Evolutionary conservation across 2,888 invertebrate genomes (phyloP).

Genomic region (Mechanitis messenoides): DNA sequence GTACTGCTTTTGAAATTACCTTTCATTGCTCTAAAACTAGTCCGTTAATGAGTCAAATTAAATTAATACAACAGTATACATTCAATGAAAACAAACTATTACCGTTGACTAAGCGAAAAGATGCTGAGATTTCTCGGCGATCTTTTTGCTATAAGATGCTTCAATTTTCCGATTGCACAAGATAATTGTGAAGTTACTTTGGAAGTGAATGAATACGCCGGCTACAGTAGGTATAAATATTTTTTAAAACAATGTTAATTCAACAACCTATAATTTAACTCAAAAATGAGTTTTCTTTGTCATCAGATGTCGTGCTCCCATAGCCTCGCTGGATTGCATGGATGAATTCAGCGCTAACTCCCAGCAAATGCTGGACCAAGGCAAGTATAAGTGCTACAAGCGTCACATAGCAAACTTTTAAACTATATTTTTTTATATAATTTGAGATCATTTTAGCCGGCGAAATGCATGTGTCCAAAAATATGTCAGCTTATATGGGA

Average conservation of each 20-base stretch:
- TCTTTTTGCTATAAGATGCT: conserved; percentile 4
- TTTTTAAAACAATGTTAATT: not conserved
- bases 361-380: conserved; percentile 73
- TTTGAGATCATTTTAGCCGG: conserved; percentile 34
- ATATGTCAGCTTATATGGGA: conserved; percentile 72
- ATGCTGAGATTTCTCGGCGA: conserved; percentile 5
- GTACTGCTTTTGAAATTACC: conserved; percentile 4
- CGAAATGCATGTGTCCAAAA: conserved; percentile 60
- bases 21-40: conserved; percentile 4
- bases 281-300: conserved; percentile 7
- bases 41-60: conserved; percentile 3
- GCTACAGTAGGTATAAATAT: conserved; percentile 3
- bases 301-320: conserved; percentile 89
- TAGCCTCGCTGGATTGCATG: conserved; percentile 95
- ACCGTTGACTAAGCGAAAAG: not conserved
- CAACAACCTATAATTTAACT: not conserved
- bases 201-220: conserved; percentile 5
- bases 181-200: not conserved
- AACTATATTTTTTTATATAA: too few species aligned
- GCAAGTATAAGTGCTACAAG: conserved; percentile 38
- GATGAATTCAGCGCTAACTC: conserved; percentile 89
- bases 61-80: not conserved
- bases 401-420: not conserved
- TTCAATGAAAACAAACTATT: not conserved
- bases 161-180: conserved; percentile 4